Percentiles rank a stretch among this genome's conserved stretches.
Evolutionary conservation across 2,797 vertebrate species (phyloP).

Genomic region (Sylvilagus floridanus): DNA sequence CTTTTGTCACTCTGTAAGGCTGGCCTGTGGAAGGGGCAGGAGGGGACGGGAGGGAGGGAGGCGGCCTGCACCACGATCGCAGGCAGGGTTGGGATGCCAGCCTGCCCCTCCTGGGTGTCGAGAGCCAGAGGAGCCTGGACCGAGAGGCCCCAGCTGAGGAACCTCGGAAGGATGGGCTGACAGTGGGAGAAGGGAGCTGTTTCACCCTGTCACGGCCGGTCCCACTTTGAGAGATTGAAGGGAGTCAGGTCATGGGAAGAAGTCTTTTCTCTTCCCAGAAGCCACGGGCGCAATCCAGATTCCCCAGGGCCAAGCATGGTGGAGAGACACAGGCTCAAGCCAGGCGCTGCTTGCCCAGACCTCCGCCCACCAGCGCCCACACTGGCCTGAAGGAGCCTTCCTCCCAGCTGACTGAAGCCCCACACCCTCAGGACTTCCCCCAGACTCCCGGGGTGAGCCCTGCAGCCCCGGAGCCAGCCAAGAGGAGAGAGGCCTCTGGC

Average conservation of each 20-base stretch:
- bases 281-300: not conserved
- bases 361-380: not conserved
- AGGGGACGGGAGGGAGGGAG: not conserved
- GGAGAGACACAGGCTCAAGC: not conserved
- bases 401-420: not conserved
- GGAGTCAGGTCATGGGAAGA: not conserved
- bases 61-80: not conserved
- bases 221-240: not conserved
- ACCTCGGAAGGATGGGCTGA: not conserved
- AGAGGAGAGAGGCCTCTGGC: not conserved
- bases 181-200: accelerated
- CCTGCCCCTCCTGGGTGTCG: conserved; percentile 80
- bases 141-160: not conserved
- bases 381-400: too few species aligned
- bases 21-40: not conserved
- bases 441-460: not conserved
- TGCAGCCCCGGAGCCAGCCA: not conserved
- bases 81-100: accelerated
- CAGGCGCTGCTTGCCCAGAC: too few species aligned
- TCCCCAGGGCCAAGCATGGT: not conserved
- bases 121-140: not conserved
- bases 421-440: not conserved
- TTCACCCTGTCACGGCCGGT: not conserved
- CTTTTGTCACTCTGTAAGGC: not conserved
- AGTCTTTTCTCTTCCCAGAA: not conserved